phyloP scores from a whole-genome alignment of 2,888 invertebrate species.

The Sycophila texana region DNA sequence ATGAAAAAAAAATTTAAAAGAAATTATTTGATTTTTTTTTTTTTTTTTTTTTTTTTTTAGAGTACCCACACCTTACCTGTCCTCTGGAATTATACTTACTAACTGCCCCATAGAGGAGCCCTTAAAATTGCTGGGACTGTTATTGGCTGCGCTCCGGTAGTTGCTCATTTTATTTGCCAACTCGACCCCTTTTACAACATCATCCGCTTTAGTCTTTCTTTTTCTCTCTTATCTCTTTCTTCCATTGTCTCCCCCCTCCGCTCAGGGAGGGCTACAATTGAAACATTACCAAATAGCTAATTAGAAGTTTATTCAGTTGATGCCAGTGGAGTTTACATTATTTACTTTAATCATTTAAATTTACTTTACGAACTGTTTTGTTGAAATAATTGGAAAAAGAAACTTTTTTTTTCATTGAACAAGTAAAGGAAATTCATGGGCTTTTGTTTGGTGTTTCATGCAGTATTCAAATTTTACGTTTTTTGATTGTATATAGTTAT shows the following conservation, averaged over 20 bases:
- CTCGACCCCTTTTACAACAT: conserved; percentile 21
- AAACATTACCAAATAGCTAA: conserved; percentile 75
- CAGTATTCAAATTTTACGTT: conserved; percentile 27
- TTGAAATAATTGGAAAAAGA: conserved; percentile 6
- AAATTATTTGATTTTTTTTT: not conserved
- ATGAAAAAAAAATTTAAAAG: not conserved
- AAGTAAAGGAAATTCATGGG: conserved; percentile 48
- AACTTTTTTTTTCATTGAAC: not conserved
- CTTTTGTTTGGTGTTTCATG: conserved; percentile 40
- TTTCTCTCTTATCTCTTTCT: conserved; percentile 58
- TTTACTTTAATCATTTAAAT: conserved; percentile 58
- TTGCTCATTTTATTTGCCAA: conserved; percentile 47
- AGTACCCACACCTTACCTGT: conserved; percentile 67
- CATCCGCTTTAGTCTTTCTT: conserved; percentile 50
- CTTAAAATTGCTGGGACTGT: too few relatives aligned
- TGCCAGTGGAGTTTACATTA: conserved; percentile 50
- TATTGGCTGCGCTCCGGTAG: conserved; percentile 34
- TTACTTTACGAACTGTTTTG: conserved; percentile 35
- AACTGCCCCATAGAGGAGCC: not conserved
- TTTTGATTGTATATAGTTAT: not conserved
- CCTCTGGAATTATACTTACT: conserved; percentile 66
- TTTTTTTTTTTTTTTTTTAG: conserved; percentile 11
- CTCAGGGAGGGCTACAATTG: conserved; percentile 76
- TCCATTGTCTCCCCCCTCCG: conserved; percentile 73
- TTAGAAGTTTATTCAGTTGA: conserved; percentile 68